phyloP scores from a whole-genome alignment of 2,888 invertebrate genomes.

The Tortrix viridana region DNA sequence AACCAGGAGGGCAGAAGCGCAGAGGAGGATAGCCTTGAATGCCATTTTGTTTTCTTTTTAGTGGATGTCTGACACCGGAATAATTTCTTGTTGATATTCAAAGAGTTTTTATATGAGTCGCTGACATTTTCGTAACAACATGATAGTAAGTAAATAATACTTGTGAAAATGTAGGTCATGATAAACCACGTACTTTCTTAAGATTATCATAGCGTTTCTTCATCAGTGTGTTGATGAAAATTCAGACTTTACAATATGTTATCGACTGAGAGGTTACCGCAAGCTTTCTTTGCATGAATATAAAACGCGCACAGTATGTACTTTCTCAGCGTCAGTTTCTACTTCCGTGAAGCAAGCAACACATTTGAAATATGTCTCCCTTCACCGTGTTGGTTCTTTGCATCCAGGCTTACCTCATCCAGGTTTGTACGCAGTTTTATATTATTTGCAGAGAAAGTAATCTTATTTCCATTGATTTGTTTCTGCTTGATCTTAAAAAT shows the following conservation, averaged over 20 bases:
- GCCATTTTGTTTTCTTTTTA: neutral
- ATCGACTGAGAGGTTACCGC: too few relatives aligned
- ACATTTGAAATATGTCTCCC: slow-evolving; percentile 46
- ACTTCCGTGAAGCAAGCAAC: neutral
- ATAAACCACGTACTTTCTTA: neutral
- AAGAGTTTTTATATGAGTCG: too few relatives aligned
- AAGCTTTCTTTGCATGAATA: neutral
- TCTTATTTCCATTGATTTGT: too few relatives aligned
- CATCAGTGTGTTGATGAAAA: too few relatives aligned
- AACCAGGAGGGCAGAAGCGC: slow-evolving; percentile 20
- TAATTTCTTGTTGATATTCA: neutral
- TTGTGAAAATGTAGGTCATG: neutral
- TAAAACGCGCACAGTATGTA: neutral
- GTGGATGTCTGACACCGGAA: neutral
- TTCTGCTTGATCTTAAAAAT: too few relatives aligned
- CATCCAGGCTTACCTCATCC: slow-evolving; percentile 48
- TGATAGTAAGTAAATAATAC: too few relatives aligned
- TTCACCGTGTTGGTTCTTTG: slow-evolving; percentile 49
- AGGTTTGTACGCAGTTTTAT: neutral
- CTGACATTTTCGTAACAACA: neutral
- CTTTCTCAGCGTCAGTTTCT: neutral
- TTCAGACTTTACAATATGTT: too few relatives aligned
- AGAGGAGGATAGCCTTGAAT: slow-evolving; percentile 27
- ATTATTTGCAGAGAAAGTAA: too few relatives aligned
- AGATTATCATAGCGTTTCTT: too few relatives aligned